phyloP scores from a whole-genome alignment of 35 echinoderm and acorn worm genomes.

The Chiridota heheva region DNA sequence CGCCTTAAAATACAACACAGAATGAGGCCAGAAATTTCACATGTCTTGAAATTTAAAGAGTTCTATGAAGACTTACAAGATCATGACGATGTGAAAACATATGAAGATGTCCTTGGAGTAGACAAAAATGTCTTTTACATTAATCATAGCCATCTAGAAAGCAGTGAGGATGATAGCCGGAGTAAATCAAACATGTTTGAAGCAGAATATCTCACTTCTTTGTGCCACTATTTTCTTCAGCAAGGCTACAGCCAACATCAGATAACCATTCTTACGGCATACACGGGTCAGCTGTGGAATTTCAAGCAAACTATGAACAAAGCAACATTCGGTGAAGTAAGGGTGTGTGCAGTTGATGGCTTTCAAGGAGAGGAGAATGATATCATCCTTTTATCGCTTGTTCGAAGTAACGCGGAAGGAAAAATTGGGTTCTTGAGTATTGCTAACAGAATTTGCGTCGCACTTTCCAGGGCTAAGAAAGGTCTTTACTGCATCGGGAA shows the following conservation, averaged over 20 bases:
- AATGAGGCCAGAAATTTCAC: conserved; percentile 86
- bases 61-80: conserved; percentile 74
- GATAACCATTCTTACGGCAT: conserved; percentile 87
- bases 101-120: conserved; percentile 63
- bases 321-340: conserved; percentile 50
- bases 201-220: conserved; percentile 54
- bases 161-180: conserved; percentile 49
- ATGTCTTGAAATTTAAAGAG: conserved; percentile 49
- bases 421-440: conserved; percentile 82
- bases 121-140: conserved; percentile 68
- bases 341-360: conserved; percentile 74
- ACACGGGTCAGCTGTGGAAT: conserved; percentile 79
- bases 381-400: conserved; percentile 89
- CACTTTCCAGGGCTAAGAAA: conserved; percentile 78
- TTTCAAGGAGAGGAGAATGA: conserved; percentile 98
- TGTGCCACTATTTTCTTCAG: conserved; percentile 77
- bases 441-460: conserved; percentile 86
- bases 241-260: conserved; percentile 74
- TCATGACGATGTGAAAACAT: conserved; percentile 34
- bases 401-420: conserved; percentile 76
- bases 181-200: conserved; percentile 75
- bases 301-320: conserved; percentile 63
- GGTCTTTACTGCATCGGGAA: conserved; percentile 94
- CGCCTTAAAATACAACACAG: conserved; percentile 67
- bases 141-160: conserved; percentile 60